These are phyloP conservation scores for Poeciliopsis turrubarensis DNA, from an alignment of 2,113 vertebrate species.

Conservation along the genomic window DNA sequence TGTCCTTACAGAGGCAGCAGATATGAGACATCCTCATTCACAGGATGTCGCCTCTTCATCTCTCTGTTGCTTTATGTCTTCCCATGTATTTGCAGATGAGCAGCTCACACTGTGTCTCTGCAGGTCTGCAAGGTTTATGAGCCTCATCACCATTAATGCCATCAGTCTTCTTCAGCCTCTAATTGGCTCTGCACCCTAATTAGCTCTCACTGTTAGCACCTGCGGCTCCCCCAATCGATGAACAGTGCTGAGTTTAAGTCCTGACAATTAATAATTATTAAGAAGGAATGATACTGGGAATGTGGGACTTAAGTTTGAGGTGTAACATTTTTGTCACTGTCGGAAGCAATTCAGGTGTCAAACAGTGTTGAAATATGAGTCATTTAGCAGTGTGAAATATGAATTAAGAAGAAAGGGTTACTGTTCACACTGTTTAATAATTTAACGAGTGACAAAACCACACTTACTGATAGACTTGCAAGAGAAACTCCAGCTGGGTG, in stretches of 20 bases:
- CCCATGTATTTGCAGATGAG: constrained; percentile 32
- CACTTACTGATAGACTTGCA: constrained; percentile 40
- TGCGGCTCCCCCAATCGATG: constrained; percentile 53
- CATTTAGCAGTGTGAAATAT: constrained; percentile 66
- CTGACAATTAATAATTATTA: constrained; percentile 59
- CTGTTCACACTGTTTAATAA: constrained; percentile 32
- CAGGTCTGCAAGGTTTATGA: constrained; percentile 62
- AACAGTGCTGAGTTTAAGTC: constrained; percentile 44
- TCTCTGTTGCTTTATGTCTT: constrained; percentile 5
- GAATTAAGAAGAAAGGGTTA: constrained; percentile 47
- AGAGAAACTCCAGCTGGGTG: constrained; percentile 33
- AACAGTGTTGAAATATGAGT: constrained; percentile 57
- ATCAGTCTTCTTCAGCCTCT: constrained; percentile 56
- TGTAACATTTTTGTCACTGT: constrained; percentile 61
- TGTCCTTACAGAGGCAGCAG: constrained; percentile 25
- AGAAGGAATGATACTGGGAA: constrained; percentile 16
- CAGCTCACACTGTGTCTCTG: constrained; percentile 56
- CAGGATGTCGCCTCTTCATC: constrained; percentile 1
- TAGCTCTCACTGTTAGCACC: constrained; percentile 72
- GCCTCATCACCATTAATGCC: constrained; percentile 63
- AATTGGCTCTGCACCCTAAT: constrained; percentile 68
- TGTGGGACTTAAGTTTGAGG: constrained; percentile 57
- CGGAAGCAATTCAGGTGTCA: constrained; percentile 59
- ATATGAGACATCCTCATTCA: background rate
- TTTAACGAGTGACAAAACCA: constrained; percentile 38